Percentiles rank a stretch among this genome's conserved stretches.
Evolutionary conservation across 2,113 vertebrate genomes (phyloP).

Genomic region (Ailuropoda melanoleuca): DNA sequence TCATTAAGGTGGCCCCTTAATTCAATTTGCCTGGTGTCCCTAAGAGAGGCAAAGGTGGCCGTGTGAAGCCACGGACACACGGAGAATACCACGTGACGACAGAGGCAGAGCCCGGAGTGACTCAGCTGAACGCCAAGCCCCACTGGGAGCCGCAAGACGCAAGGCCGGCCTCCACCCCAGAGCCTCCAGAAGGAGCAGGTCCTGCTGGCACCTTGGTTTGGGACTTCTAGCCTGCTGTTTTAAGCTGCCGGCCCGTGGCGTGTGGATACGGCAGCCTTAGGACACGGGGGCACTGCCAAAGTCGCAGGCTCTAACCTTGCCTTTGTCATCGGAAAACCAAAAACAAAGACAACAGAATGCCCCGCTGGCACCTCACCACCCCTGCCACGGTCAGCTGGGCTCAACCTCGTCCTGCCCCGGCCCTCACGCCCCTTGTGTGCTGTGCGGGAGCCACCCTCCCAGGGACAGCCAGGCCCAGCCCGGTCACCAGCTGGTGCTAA

Average conservation of each 20-base stretch:
- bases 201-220: not conserved
- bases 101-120: not conserved
- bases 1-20: not conserved
- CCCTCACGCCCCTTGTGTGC: not conserved
- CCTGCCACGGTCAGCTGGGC: not conserved
- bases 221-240: not conserved
- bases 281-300: not conserved
- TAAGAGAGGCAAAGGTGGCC: not conserved
- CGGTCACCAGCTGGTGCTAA: constrained; percentile 40
- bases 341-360: not conserved
- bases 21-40: not conserved
- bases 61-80: not conserved
- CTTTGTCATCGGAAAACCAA: not conserved
- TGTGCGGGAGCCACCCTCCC: not conserved
- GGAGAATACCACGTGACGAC: accelerated
- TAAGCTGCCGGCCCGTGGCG: not conserved
- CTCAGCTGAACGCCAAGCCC: not conserved
- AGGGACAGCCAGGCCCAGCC: not conserved
- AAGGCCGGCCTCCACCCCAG: not conserved
- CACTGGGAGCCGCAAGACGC: not conserved
- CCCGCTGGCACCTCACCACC: not conserved
- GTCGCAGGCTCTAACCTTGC: not conserved
- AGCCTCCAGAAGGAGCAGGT: not conserved
- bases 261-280: not conserved
- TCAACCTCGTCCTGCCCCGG: not conserved